Evolutionary conservation across 2,888 invertebrate genomes (phyloP).

Genomic region (Rhimphoctona megacephalus): DNA sequence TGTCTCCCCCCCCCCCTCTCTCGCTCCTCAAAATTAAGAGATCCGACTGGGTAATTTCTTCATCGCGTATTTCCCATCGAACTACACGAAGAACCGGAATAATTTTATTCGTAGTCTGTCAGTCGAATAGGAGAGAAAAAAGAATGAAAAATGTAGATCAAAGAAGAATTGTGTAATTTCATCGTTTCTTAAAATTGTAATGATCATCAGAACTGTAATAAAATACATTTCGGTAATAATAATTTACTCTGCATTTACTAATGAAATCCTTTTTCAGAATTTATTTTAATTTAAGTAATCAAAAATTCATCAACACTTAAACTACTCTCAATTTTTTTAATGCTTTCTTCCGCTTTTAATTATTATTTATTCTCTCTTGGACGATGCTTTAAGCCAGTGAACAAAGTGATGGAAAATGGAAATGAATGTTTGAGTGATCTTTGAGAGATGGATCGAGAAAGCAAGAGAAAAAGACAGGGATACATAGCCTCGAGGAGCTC

Average conservation of each 20-base stretch:
- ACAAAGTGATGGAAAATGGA: constrained; percentile 53
- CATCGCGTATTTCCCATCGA: constrained; percentile 76
- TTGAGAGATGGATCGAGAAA: constrained; percentile 10
- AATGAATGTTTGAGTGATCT: constrained; percentile 35
- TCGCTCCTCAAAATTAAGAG: constrained; percentile 83
- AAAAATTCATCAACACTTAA: not conserved
- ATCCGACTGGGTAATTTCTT: constrained; percentile 82
- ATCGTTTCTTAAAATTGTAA: not conserved
- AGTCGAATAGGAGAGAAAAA: constrained; percentile 12
- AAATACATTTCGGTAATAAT: not conserved
- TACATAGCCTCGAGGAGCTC: constrained; percentile 43
- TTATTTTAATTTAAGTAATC: not conserved
- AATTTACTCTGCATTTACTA: not conserved
- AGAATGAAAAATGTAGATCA: not conserved
- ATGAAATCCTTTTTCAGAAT: not conserved
- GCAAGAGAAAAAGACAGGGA: constrained; percentile 36
- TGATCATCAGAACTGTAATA: not conserved
- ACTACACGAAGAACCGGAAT: constrained; percentile 44
- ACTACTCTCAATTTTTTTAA: not conserved
- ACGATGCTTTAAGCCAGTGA: constrained; percentile 32
- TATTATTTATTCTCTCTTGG: not conserved
- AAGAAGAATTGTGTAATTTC: not conserved
- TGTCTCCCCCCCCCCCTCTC: constrained; percentile 64
- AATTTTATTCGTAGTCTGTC: not conserved
- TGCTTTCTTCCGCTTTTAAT: not conserved